phyloP scores from a whole-genome alignment of 2,888 invertebrate species.

The Physocephala rufipes region DNA sequence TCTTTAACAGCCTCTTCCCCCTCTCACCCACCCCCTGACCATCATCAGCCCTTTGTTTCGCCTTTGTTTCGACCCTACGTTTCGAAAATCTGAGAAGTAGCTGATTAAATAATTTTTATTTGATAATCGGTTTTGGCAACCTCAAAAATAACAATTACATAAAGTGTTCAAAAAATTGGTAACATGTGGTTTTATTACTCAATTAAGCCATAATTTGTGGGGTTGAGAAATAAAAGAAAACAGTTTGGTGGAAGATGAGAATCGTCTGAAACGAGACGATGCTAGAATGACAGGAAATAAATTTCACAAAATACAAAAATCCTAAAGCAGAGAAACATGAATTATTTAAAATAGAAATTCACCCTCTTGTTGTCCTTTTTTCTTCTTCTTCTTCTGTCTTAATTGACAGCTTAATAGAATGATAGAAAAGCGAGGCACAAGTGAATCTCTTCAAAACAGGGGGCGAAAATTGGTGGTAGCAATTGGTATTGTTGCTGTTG shows the following conservation, averaged over 20 bases:
- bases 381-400: not conserved
- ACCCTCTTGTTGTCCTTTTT: not conserved
- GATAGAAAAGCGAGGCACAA: not conserved
- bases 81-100: no score
- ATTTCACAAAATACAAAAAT: conserved; percentile 11
- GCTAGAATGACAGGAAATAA: conserved; percentile 41
- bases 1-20: no score
- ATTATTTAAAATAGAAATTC: conserved; percentile 1
- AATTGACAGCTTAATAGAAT: not conserved
- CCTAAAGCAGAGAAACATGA: conserved; percentile 8
- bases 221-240: conserved; percentile 45
- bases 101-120: no score
- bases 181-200: conserved; percentile 65
- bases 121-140: not conserved
- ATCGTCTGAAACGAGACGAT: not conserved
- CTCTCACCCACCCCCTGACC: no score
- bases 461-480: no score
- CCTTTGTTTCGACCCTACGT: no score
- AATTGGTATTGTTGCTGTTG: not conserved
- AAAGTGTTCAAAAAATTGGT: conserved; percentile 48
- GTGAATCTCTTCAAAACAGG: not conserved
- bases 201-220: conserved; percentile 63
- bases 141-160: not conserved
- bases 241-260: conserved; percentile 35
- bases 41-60: no score